Conservation (phyloP, 2,113 vertebrate genomes). For the Labeo rohita region DNA sequence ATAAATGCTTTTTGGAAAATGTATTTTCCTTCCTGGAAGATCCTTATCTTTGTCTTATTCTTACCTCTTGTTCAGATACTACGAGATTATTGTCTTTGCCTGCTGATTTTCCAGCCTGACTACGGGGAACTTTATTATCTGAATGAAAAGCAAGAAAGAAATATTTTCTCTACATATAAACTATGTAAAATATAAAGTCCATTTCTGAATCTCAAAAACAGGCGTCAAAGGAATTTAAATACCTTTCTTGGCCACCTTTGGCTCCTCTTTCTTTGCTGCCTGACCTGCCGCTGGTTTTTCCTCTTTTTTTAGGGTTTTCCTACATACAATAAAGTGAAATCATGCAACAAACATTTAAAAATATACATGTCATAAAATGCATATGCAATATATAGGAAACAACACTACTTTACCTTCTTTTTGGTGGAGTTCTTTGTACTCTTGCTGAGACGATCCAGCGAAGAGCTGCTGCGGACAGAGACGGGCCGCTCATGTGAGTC, state of each 20-base stretch:
- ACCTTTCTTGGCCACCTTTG: slow-evolving; percentile 66
- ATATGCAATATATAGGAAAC: neutral
- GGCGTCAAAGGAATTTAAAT: neutral
- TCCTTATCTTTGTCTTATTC: neutral
- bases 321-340: slow-evolving; percentile 46
- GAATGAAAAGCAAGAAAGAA: neutral
- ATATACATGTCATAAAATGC: neutral
- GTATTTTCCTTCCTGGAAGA: too few species aligned
- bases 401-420: slow-evolving; percentile 71
- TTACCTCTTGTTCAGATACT: slow-evolving; percentile 66
- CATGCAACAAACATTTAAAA: neutral
- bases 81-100: slow-evolving; percentile 62
- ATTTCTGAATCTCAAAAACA: neutral
- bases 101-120: slow-evolving; percentile 57
- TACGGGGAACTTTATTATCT: slow-evolving; percentile 58
- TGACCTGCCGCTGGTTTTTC: slow-evolving; percentile 59
- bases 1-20: too few species aligned
- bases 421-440: slow-evolving; percentile 60
- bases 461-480: slow-evolving; percentile 50
- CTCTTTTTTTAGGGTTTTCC: slow-evolving; percentile 66
- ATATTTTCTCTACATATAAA: neutral
- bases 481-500: slow-evolving; percentile 59
- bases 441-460: slow-evolving; percentile 67
- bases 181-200: slow-evolving; percentile 14
- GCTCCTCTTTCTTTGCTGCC: slow-evolving; percentile 64